These are phyloP conservation scores for Lepidocyrtinus sp. DNA, from an alignment of 2,888 invertebrate species.

Conservation along the genomic window DNA sequence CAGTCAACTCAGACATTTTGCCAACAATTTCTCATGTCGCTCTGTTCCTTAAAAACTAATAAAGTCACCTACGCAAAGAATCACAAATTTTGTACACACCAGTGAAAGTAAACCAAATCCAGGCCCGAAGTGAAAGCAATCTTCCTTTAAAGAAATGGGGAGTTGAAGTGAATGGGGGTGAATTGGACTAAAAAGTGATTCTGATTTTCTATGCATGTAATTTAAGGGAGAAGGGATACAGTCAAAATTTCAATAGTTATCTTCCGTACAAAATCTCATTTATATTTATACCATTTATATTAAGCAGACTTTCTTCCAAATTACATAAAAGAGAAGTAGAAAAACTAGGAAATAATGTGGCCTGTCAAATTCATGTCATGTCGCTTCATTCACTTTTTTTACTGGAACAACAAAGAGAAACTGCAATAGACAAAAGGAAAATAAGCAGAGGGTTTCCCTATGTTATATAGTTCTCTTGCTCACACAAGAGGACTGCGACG, in stretches of 20 bases:
- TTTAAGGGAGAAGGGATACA: neutral
- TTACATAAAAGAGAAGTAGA: too few relatives aligned
- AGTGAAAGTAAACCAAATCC: neutral
- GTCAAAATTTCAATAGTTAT: neutral
- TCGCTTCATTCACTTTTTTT: constrained; percentile 30
- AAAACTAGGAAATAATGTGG: constrained; percentile 6
- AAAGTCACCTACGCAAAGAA: neutral
- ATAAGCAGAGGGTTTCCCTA: neutral
- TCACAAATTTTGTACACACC: neutral
- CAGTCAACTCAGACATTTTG: neutral
- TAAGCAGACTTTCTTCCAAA: neutral
- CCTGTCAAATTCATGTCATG: constrained; percentile 54
- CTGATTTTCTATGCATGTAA: neutral
- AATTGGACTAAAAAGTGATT: neutral
- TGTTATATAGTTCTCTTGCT: neutral
- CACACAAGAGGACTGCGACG: too few relatives aligned
- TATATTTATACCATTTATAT: neutral
- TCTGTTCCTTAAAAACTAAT: neutral
- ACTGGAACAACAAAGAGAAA: neutral
- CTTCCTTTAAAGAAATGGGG: constrained; percentile 12
- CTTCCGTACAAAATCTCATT: neutral
- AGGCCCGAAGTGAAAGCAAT: constrained; percentile 31
- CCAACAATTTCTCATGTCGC: neutral
- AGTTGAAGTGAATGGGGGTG: too few relatives aligned
- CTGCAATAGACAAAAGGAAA: neutral